Evolutionary conservation across 2,797 vertebrate genomes (phyloP), one percentile per base, ranked within the genome.

Genomic region (Carapus acus): DNA sequence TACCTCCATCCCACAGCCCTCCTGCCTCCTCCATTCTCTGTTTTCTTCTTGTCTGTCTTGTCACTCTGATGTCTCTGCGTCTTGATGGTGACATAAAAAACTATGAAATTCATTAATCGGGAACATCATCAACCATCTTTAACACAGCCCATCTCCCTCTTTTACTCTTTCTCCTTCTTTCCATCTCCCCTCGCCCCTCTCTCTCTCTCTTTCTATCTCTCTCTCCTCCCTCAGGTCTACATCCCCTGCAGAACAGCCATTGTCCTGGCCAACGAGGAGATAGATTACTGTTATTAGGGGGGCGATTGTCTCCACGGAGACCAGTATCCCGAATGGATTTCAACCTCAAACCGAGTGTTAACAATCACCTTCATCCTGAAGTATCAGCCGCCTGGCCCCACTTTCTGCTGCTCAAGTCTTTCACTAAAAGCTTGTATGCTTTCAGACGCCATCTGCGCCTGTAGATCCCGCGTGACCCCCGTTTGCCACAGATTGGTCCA

Each of bases 211-310:
- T 54, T 5, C 62, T 80, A 69, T 21, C 23, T 19, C 45, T 51
- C 52, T 82, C 44, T 2, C 48, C 64, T 81, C 72, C 69, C 67
- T 77, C 79, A 98, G 95, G 91, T 96, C 74, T 98, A 98, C 91
- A 92, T 98, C 91, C 96, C 96, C 83, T 96, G 91, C 90, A 93
- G 96, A 85, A 93, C 92, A 71, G 92, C 91, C 62, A 80, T 98
- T 82, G 83, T 98, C 77, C 89, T 98, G 84, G 90, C 90, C 76
- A 96, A 94, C 54, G 78, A 77, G 67, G 91, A 96, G 82, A 84
- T 84, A 63, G 77, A 88, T 86, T 85, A 87, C 86, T 86, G 86
- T 81, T 82, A 88, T 86, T 90, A 87, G 85, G 74, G 73, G 80
- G 62, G 24, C 73, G 68, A 81, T 80, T 73, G 67, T 82, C 74